Conservation (phyloP, 2,797 vertebrate species). For the Momotus momota region DNA sequence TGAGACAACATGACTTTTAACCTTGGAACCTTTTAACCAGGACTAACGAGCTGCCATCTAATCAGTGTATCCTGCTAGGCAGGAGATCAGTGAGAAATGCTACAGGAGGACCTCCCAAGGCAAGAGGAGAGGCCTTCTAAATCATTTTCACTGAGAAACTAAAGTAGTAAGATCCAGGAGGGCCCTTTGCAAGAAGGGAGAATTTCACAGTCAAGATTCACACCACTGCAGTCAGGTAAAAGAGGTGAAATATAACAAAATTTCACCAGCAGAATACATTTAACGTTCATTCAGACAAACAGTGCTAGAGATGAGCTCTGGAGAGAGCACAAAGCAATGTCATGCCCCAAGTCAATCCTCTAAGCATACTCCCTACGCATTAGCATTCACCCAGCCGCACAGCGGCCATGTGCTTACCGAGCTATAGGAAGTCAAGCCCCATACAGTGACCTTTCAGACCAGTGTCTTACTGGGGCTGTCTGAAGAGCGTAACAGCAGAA, state of each 20-base stretch:
- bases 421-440: neutral
- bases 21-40: neutral
- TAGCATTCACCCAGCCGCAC: neutral
- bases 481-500: neutral
- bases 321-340: neutral
- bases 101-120: neutral
- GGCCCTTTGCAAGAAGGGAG: neutral
- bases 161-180: neutral
- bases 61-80: neutral
- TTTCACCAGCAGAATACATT: neutral
- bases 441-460: neutral
- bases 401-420: fast-evolving
- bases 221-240: too few species aligned
- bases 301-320: neutral
- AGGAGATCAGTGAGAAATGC: neutral
- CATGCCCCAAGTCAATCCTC: neutral
- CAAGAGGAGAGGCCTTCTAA: neutral
- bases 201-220: neutral
- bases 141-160: neutral
- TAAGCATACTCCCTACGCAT: too few species aligned
- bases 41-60: fast-evolving
- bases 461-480: neutral
- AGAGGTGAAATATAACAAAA: neutral
- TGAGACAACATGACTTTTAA: neutral
- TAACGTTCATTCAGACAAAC: neutral